Conservation (phyloP, 2,888 invertebrate genomes). For the Xestia c-nigrum region DNA sequence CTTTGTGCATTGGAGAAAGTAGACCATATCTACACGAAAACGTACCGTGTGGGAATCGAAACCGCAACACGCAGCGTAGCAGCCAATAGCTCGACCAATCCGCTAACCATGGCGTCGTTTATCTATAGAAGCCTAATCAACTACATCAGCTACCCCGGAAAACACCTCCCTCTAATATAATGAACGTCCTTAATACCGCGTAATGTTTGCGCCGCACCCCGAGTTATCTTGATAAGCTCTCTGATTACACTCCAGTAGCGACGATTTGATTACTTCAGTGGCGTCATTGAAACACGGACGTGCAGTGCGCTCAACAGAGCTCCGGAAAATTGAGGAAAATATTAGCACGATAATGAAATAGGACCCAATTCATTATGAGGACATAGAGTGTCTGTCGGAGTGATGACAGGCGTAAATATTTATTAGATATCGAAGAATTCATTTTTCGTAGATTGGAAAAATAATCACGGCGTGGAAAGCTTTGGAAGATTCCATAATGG, state of each 20-base stretch:
- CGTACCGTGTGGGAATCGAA: too few relatives aligned
- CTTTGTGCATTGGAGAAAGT: slow-evolving; percentile 18
- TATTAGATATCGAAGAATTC: neutral
- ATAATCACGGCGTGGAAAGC: neutral
- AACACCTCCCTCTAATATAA: slow-evolving; percentile 53
- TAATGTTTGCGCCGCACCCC: slow-evolving; percentile 70
- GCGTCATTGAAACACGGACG: slow-evolving; percentile 50
- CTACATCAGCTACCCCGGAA: neutral
- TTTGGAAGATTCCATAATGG: neutral
- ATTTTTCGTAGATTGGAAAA: neutral
- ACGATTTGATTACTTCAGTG: slow-evolving; percentile 75
- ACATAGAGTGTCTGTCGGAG: neutral
- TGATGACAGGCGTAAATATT: neutral
- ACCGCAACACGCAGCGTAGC: too few relatives aligned
- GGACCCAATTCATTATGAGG: slow-evolving; percentile 17
- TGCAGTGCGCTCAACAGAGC: slow-evolving; percentile 21
- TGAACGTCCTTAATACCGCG: slow-evolving; percentile 64
- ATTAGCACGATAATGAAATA: neutral
- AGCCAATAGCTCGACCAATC: too few relatives aligned
- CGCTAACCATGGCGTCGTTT: neutral
- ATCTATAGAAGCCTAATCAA: neutral
- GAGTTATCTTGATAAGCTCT: slow-evolving; percentile 75
- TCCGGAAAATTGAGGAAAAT: slow-evolving; percentile 39
- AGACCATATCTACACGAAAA: too few relatives aligned
- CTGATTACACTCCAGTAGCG: slow-evolving; percentile 67